phyloP scores from a whole-genome alignment of 2,888 invertebrate species.

The Macrophya alboannulata region DNA sequence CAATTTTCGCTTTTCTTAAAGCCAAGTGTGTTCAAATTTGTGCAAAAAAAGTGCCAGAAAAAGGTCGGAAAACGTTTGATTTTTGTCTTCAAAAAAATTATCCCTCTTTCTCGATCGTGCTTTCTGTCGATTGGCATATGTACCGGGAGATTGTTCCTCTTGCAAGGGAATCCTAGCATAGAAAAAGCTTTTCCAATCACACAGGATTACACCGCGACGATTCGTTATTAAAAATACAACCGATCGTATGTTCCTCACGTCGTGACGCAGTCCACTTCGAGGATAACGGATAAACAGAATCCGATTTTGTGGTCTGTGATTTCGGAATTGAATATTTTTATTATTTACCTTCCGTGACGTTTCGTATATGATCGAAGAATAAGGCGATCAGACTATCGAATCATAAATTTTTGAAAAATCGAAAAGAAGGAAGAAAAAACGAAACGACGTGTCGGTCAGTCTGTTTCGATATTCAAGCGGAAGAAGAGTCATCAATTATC shows the following conservation, averaged over 20 bases:
- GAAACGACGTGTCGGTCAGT: neutral
- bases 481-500: constrained; percentile 3
- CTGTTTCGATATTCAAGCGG: neutral
- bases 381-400: neutral
- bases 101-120: constrained; percentile 18
- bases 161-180: neutral
- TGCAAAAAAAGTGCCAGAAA: neutral
- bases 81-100: neutral
- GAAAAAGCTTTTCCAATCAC: constrained; percentile 39
- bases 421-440: neutral
- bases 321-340: neutral
- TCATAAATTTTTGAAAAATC: neutral
- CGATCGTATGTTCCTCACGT: neutral
- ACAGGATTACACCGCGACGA: constrained; percentile 21
- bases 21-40: neutral
- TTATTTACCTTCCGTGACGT: neutral
- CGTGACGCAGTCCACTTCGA: constrained; percentile 3
- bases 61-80: neutral
- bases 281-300: neutral
- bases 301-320: neutral
- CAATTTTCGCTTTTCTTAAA: no score
- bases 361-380: neutral
- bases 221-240: constrained; percentile 39
- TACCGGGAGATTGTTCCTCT: neutral
- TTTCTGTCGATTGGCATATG: neutral